These are phyloP conservation scores for Dendrocincla tyrannina DNA, from an alignment of 2,797 vertebrate species.

Conservation along the genomic window DNA sequence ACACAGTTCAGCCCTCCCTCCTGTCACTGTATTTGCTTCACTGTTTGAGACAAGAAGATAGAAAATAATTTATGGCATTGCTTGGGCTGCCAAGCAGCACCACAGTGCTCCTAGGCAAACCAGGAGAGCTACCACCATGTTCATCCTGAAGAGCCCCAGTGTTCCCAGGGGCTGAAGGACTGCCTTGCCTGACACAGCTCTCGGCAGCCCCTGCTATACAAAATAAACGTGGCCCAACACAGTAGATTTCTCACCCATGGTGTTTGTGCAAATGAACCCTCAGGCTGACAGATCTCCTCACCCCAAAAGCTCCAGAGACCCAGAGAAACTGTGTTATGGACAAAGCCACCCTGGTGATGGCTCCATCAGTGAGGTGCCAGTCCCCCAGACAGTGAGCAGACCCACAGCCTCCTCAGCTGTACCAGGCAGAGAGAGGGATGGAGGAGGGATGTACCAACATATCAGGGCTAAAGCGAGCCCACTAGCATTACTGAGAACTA, in stretches of 20 bases:
- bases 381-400: not conserved
- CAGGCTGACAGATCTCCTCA: not conserved
- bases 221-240: not conserved
- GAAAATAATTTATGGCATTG: not conserved
- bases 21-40: not conserved
- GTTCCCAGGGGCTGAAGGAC: not conserved
- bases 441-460: not conserved
- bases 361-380: not conserved
- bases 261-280: not conserved
- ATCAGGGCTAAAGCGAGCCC: not conserved
- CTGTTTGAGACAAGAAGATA: not conserved
- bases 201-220: not conserved
- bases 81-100: not conserved
- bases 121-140: not conserved
- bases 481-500: not conserved
- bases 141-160: not conserved
- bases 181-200: not conserved
- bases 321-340: not conserved
- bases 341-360: not conserved
- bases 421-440: not conserved
- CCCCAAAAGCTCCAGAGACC: not conserved
- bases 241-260: not conserved
- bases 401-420: not conserved
- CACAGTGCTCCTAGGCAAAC: accelerated
- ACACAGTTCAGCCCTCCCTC: not conserved